Percentiles rank a stretch among this genome's conserved stretches.
Conservation (phyloP, 2,888 invertebrate species). For the Bellardia bayeri region DNA sequence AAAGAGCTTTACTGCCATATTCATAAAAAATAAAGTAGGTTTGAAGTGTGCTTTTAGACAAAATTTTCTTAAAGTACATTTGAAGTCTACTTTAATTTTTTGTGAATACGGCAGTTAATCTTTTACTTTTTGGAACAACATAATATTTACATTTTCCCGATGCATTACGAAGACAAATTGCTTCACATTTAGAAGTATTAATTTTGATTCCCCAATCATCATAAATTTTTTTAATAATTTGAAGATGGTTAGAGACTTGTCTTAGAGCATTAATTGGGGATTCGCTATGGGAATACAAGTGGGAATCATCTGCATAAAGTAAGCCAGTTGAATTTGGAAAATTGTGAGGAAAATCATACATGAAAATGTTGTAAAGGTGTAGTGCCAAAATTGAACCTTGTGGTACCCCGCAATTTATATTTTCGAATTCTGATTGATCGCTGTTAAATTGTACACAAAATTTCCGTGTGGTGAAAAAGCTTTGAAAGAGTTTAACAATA, state of each 20-base stretch:
- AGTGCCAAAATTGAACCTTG: neutral
- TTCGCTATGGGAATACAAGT: neutral
- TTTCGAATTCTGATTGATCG: neutral
- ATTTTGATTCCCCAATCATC: conserved; percentile 10
- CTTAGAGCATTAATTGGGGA: neutral
- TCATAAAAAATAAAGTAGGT: no score
- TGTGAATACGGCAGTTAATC: no score
- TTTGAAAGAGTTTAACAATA: no score
- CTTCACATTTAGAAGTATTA: conserved; percentile 10
- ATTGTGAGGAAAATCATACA: conserved; percentile 1
- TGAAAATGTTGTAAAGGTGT: neutral
- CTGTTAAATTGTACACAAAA: no score
- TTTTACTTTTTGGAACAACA: conserved; percentile 26
- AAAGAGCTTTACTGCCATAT: neutral
- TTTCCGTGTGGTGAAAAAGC: no score
- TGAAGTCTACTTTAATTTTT: no score
- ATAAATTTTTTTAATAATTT: neutral
- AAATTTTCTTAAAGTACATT: no score
- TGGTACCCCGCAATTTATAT: neutral
- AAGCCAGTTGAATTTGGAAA: no score
- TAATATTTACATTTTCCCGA: conserved; percentile 31
- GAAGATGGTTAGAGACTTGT: neutral
- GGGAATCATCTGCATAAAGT: neutral
- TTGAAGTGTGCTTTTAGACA: no score
- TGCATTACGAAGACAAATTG: conserved; percentile 31